These are phyloP conservation scores for Spinibarbus caldwelli DNA, from an alignment of 2,797 vertebrate species.

Conservation along the genomic window DNA sequence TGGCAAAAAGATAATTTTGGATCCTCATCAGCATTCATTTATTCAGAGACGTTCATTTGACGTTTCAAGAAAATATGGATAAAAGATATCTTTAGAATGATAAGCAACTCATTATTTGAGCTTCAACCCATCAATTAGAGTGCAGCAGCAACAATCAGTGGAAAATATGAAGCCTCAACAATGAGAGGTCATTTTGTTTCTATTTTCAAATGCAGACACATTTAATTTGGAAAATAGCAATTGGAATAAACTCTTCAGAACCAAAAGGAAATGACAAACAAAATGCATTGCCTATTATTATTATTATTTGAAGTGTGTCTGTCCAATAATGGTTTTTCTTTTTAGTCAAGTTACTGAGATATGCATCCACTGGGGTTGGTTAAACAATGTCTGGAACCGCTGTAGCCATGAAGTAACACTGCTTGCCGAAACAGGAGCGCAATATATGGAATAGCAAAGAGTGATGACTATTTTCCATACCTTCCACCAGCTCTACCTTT, in stretches of 20 bases:
- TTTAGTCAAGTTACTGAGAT: slow-evolving; percentile 56
- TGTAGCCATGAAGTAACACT: slow-evolving; percentile 62
- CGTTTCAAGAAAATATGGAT: slow-evolving; percentile 13
- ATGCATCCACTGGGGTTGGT: slow-evolving; percentile 60
- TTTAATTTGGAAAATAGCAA: not conserved
- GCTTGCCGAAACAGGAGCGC: slow-evolving; percentile 67
- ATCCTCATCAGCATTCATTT: slow-evolving; percentile 24
- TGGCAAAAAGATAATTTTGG: not conserved
- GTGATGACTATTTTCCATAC: slow-evolving; percentile 73
- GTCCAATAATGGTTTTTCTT: slow-evolving; percentile 53
- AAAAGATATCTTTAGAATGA: slow-evolving; percentile 18
- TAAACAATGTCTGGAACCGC: slow-evolving; percentile 68
- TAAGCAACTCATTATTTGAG: slow-evolving; percentile 45
- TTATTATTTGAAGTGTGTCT: not conserved
- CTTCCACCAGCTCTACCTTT: slow-evolving; percentile 66
- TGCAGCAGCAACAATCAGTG: slow-evolving; percentile 61
- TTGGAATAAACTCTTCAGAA: not conserved
- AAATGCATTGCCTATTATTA: slow-evolving; percentile 29
- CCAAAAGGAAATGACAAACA: not conserved
- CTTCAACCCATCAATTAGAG: slow-evolving; percentile 35
- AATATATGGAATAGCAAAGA: slow-evolving; percentile 63
- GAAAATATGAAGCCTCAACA: slow-evolving; percentile 64
- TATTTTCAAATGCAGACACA: slow-evolving; percentile 26
- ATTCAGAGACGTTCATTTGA: slow-evolving; percentile 27
- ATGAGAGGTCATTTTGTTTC: slow-evolving; percentile 57